Percentiles rank a stretch among this genome's conserved stretches.
phyloP scores from a whole-genome alignment of 2,797 vertebrate species.

The Taenioides sp. region DNA sequence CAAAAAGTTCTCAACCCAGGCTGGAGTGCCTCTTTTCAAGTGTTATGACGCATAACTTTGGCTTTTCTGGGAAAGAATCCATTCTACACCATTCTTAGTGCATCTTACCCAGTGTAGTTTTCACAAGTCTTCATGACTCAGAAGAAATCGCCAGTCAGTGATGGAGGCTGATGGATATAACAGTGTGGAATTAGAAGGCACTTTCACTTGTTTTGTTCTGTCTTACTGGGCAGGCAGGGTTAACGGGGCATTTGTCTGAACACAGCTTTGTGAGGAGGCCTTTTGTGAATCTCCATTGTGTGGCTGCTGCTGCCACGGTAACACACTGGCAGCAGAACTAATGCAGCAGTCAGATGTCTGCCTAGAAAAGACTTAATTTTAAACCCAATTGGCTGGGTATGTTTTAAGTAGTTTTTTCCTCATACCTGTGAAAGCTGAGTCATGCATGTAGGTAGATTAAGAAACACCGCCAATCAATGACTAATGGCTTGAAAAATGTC shows the following conservation, averaged over 20 bases:
- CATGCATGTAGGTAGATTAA: not conserved
- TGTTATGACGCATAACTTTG: constrained; percentile 11
- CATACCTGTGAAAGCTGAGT: constrained; percentile 15
- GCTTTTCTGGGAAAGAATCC: not conserved
- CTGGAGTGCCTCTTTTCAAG: constrained; percentile 6
- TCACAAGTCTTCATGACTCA: constrained; percentile 23
- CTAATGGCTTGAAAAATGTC: not conserved
- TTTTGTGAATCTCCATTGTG: constrained; percentile 70
- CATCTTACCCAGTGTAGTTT: constrained; percentile 12
- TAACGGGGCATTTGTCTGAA: constrained; percentile 50
- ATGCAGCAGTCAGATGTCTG: constrained; percentile 52
- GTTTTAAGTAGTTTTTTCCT: constrained; percentile 26
- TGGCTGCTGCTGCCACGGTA: constrained; percentile 70
- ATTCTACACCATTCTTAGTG: constrained; percentile 12
- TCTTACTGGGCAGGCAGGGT: constrained; percentile 19
- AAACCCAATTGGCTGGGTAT: constrained; percentile 30
- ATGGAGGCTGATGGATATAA: not conserved
- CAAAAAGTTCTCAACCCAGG: constrained; percentile 26
- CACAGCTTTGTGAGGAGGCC: constrained; percentile 58
- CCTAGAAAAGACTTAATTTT: constrained; percentile 38
- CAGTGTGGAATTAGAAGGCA: constrained; percentile 22
- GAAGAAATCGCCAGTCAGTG: constrained; percentile 23
- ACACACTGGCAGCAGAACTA: constrained; percentile 66
- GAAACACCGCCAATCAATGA: not conserved
- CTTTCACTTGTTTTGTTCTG: constrained; percentile 18